Base-by-base conservation (phyloP, 2,113 vertebrate species). In the Paramormyrops kingsleyae region DNA sequence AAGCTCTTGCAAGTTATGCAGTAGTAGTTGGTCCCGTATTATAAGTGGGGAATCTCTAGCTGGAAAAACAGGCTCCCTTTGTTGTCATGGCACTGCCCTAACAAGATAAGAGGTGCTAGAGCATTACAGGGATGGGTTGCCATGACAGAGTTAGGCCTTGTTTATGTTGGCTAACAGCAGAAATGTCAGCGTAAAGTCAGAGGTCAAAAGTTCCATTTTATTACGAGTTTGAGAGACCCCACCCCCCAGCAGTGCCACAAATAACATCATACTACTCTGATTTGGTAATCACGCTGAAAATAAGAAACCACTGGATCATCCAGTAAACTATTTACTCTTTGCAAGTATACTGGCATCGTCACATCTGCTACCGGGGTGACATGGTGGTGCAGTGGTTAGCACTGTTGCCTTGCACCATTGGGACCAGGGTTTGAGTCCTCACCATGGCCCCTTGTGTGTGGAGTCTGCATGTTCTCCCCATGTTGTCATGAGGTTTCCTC, bases 211-310 rank as follows among this genome's bases (percentile, higher is more conserved):
- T 91, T 92, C 88, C 93, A 84, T 91, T 94, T 93, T 91, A 46
- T 91, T 91, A 91, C 87, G 91, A 87, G 89, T 92, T 92, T 94
- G 93, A 93, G 92, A 93, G 88, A 89, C 90, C 93, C 93, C 92
- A 91, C 93, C 91, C 94, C 91, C 52, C 89, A 92, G 91, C 47
- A 84, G 21, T 21, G 83, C 42, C 83, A 84, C 83, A 84, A 92
- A 92, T 91, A 92, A 92, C 90, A 91, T 89, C 89, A 89, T 91
- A 94, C 94, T 95, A 94, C 93, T 94, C 93, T 93, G 95, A 94
- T 95, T 95, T 95, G 94, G 94, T 93, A 90, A 94, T 93, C 91
- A 90, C 88, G n/a, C 92, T 50, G 91, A 91, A 80, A 80, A 39
- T 87, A 93, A 91, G 94, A 95, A 95, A 95, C 94, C 95, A 90